Evolutionary conservation across 2,797 vertebrate species (phyloP).

Genomic region (Lateolabrax maculatus): DNA sequence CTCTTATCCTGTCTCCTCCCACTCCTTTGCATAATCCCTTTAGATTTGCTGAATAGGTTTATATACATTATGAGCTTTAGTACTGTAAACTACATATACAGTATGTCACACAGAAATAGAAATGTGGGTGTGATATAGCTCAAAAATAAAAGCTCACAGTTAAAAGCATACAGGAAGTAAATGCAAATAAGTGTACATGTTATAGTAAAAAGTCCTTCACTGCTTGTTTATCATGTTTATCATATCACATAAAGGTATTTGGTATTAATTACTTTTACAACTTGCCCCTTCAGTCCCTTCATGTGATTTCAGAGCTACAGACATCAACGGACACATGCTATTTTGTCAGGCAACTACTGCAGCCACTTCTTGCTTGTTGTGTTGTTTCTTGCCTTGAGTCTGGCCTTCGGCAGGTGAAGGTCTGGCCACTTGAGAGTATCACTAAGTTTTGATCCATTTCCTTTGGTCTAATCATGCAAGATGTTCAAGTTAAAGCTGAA

Average conservation of each 20-base stretch:
- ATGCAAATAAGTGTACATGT: background rate
- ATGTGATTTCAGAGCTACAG: background rate
- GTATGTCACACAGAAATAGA: background rate
- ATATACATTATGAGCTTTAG: constrained; percentile 25
- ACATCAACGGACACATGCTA: too few relatives aligned
- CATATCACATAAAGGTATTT: background rate
- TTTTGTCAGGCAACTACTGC: background rate
- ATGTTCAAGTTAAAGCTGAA: background rate
- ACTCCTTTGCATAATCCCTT: constrained; percentile 45
- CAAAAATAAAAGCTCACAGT: background rate
- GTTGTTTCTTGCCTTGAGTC: background rate
- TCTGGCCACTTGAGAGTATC: background rate
- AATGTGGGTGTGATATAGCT: background rate
- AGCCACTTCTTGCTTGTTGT: background rate
- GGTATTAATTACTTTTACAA: background rate
- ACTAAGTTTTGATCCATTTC: background rate
- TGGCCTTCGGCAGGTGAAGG: background rate
- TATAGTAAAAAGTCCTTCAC: background rate
- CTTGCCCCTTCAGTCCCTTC: background rate
- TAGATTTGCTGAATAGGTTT: constrained; percentile 38
- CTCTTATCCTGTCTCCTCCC: constrained; percentile 28
- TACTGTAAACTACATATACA: too few relatives aligned
- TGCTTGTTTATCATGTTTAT: background rate
- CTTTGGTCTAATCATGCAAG: too few relatives aligned
- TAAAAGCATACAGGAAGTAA: too few relatives aligned